phyloP scores from a whole-genome alignment of 1,140 invertebrate species.

The Hydropsyche tenuis region DNA sequence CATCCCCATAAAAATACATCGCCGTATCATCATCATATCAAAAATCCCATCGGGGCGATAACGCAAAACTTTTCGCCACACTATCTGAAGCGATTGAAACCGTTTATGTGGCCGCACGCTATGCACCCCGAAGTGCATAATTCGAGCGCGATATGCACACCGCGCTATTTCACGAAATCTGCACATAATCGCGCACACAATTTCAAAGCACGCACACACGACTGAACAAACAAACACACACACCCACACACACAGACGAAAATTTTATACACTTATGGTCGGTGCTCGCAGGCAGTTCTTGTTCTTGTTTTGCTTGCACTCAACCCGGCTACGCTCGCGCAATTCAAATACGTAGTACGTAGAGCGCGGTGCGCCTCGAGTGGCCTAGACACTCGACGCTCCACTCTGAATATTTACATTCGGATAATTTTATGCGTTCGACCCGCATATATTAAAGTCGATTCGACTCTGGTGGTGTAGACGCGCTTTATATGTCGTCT shows the following conservation, averaged over 20 bases:
- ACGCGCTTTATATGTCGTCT: neutral
- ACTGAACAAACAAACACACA: neutral
- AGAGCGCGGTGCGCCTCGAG: neutral
- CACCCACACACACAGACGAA: too few relatives aligned
- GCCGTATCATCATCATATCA: too few relatives aligned
- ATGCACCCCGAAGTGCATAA: too few relatives aligned
- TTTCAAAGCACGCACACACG: too few relatives aligned
- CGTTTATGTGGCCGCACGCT: too few relatives aligned
- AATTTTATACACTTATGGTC: neutral
- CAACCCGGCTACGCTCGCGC: slow-evolving; percentile 38
- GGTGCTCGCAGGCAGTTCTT: slow-evolving; percentile 16
- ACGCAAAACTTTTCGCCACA: too few relatives aligned
- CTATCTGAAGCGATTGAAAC: too few relatives aligned
- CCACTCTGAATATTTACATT: slow-evolving; percentile 44
- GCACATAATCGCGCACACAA: too few relatives aligned
- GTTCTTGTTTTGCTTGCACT: slow-evolving; percentile 46
- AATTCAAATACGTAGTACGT: slow-evolving; percentile 42
- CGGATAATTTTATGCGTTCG: slow-evolving; percentile 48
- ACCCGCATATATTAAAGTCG: slow-evolving; percentile 31
- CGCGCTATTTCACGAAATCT: too few relatives aligned
- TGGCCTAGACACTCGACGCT: slow-evolving; percentile 7
- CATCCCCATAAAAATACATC: too few relatives aligned
- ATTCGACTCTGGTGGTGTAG: neutral
- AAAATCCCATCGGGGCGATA: too few relatives aligned
- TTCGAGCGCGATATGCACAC: too few relatives aligned